phyloP scores from a whole-genome alignment of 2,888 invertebrate genomes.

The Nemurella pictetii region DNA sequence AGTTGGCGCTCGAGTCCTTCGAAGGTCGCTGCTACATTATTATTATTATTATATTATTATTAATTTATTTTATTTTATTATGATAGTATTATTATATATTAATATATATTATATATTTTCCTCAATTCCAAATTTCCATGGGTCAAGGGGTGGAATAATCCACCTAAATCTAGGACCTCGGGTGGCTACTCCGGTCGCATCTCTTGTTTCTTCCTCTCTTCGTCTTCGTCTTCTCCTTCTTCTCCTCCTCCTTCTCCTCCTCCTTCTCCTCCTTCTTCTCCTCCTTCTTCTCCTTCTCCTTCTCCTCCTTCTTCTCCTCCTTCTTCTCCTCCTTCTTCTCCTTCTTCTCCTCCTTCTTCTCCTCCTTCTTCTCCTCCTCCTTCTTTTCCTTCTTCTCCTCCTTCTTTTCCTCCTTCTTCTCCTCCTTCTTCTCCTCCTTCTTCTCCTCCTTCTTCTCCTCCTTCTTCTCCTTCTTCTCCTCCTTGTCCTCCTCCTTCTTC shows the following conservation, averaged over 20 bases:
- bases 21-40: too few species aligned
- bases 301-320: neutral
- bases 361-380: neutral
- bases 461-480: too few species aligned
- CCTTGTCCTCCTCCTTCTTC: too few species aligned
- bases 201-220: neutral
- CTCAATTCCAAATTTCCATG: too few species aligned
- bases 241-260: neutral
- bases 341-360: neutral
- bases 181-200: neutral
- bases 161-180: too few species aligned
- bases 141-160: too few species aligned
- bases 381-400: neutral
- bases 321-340: neutral
- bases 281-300: neutral
- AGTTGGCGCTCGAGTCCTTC: neutral
- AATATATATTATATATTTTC: too few species aligned
- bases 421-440: neutral
- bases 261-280: neutral
- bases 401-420: neutral
- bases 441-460: too few species aligned
- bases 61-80: too few species aligned
- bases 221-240: too few species aligned
- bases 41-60: too few species aligned
- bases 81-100: too few species aligned